Evolutionary conservation across 1,140 invertebrate species (phyloP).

Genomic region (Drosophila ercepeae): DNA sequence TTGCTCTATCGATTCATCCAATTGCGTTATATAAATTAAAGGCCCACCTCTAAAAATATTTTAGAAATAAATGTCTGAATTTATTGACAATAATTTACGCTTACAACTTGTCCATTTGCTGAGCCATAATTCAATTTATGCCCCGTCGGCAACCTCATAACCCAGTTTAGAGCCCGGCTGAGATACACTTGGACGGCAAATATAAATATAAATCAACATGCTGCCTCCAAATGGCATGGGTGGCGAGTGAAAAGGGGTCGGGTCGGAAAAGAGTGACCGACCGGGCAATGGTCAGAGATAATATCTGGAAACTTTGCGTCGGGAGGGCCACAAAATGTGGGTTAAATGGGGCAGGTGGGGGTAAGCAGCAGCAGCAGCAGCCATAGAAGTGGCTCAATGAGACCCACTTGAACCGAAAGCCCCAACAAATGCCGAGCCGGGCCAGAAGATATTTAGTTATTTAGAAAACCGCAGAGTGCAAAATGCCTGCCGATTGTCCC

Average conservation of each 20-base stretch:
- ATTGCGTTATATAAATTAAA: slow-evolving; percentile 5
- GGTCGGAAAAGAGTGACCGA: slow-evolving; percentile 6
- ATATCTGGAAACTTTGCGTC: slow-evolving; percentile 45
- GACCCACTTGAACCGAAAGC: slow-evolving; percentile 49
- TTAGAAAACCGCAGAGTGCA: slow-evolving; percentile 78
- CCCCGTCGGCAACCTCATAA: slow-evolving; percentile 42
- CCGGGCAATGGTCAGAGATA: slow-evolving; percentile 48
- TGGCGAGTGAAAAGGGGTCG: neutral
- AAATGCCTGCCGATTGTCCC: slow-evolving; percentile 59
- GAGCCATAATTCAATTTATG: slow-evolving; percentile 57
- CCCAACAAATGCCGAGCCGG: slow-evolving; percentile 57
- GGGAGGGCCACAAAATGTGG: slow-evolving; percentile 49
- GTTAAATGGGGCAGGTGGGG: slow-evolving; percentile 43
- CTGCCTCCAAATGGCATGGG: slow-evolving; percentile 14
- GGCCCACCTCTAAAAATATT: neutral
- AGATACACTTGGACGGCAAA: slow-evolving; percentile 47
- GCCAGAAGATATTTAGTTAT: slow-evolving; percentile 67
- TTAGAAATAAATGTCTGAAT: slow-evolving; percentile 27
- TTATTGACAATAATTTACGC: slow-evolving; percentile 44
- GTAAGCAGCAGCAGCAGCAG: too few relatives aligned
- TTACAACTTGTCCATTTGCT: slow-evolving; percentile 26
- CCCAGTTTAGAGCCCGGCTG: slow-evolving; percentile 40
- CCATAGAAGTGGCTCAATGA: slow-evolving; percentile 66
- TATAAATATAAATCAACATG: slow-evolving; percentile 60
- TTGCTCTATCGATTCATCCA: slow-evolving; percentile 49